Evolutionary conservation across 2,888 invertebrate species (phyloP), one percentile per base, ranked within the genome.

Genomic region (Leptinotarsa juncta): DNA sequence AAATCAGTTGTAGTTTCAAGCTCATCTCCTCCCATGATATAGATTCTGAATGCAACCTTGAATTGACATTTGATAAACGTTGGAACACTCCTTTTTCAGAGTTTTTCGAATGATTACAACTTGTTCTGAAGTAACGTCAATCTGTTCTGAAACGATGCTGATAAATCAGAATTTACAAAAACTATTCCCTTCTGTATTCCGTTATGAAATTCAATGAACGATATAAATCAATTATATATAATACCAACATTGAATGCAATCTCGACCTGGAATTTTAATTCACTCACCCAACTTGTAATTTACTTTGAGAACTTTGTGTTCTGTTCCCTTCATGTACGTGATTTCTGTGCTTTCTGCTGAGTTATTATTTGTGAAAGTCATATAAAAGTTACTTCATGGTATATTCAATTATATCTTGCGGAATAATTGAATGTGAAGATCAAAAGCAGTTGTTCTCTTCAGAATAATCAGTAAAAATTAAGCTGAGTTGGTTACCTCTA

Each of bases 341-440:
- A 65, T 62, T 67, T 50, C 51, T 65, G 18, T 70, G 70, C 72
- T 76, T 76, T 78, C 69, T 76, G 78, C 74, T 72, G 74, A 78
- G 78, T 74, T 74, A 77, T 75, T 71, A 72, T 78, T 78, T 74
- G 73, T 70, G 71, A 78, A 76, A 79, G 71, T 75, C 76, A 65
- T 77, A 77, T 76, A 77, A 76, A 77, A 79, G 77, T 74, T 78
- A 76, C 76, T 77, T 78, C 72, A 79, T 78, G 68, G 75, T 78
- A 79, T 71, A 79, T 78, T 79, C 76, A 74, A 79, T 78, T 79
- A 79, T 67, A 73, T 76, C 79, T 78, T 77, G 74, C 67, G 75
- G 76, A 76, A 77, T 79, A 78, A 79, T 78, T 75, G 71, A 75
- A 79, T 77, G 69, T 77, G 67, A 79, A 78, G 74, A 74, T 79